Base-by-base conservation (phyloP, 2,113 vertebrate genomes). In the Neolamprologus sp. region DNA sequence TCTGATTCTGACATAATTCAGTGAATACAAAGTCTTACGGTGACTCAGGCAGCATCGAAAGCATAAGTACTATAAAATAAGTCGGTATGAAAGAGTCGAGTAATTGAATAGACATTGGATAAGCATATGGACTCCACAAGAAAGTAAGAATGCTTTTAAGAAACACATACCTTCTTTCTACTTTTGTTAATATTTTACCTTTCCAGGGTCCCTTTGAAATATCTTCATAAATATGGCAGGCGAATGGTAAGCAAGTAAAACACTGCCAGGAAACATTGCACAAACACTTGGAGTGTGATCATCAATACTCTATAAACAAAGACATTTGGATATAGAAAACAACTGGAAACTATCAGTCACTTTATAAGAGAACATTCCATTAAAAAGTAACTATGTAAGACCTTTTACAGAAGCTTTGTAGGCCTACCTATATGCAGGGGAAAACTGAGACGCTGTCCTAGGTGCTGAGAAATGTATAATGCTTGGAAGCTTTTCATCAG, bases 361-460 rank as follows among this genome's bases (percentile, higher is more conserved):
- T 17, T 47, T 4, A 17, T 47, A 4, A 4, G 14, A 16, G 3
- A 0, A 17, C 4, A 47, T 17, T 47, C 45, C 45, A 4, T 17
- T 55, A 94, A 58, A 51, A 92, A 40, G 93, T 5, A 2, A 47
- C 1, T 0, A 47, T 17, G 1, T 47, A 47, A 47, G 45, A 47
- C 1, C 16, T 17, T 54, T 21, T 21, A 54, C 9, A 54, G n/a
- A 4, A 47, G 14, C 7, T 47, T 2, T 47, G 0, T 4, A 54
- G 0, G n/a, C 3, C 49, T 21, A 7, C 26, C 4, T 3, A 0
- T 17, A 7, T 16, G 14, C 4, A 12, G 3, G 0, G 0, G 23
- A 2, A 57, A 14, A 7, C 6, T 57, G 6, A 13, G 12, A 57
- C 4, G 23, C 12, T 57, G 23, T 57, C 23, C 54, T 13, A 14